Conservation (phyloP, 2,888 invertebrate species). For the Acrobasis suavella region DNA sequence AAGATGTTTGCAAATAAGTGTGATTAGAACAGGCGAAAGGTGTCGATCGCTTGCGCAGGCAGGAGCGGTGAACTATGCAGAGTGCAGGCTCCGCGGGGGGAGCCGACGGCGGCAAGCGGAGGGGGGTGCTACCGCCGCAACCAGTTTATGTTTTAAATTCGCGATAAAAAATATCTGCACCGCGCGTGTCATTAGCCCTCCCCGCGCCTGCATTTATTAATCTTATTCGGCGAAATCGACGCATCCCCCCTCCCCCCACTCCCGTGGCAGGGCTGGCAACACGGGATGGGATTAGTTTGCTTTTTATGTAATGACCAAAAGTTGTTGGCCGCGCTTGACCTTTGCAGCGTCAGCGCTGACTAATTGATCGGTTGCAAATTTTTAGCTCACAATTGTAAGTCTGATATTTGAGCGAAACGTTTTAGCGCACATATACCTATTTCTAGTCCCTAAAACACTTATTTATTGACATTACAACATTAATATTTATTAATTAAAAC, state of each 20-base stretch:
- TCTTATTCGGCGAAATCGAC: conserved; percentile 78
- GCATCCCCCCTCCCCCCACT: conserved; percentile 56
- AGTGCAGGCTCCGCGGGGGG: conserved; percentile 37
- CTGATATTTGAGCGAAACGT: too few relatives aligned
- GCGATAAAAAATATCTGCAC: conserved; percentile 77
- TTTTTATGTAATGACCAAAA: conserved; percentile 20
- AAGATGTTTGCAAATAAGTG: conserved; percentile 31
- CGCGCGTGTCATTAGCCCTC: conserved; percentile 76
- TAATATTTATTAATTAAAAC: too few relatives aligned
- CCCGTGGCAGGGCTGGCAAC: conserved; percentile 21
- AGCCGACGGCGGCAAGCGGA: conserved; percentile 30
- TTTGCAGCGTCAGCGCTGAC: conserved; percentile 14
- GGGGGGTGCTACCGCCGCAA: conserved; percentile 35
- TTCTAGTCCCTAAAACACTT: too few relatives aligned
- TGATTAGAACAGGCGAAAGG: conserved; percentile 48
- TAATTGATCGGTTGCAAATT: conserved; percentile 14
- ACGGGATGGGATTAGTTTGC: conserved; percentile 8
- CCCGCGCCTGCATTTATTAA: conserved; percentile 73
- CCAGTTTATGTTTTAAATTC: conserved; percentile 73
- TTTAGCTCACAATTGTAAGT: not conserved
- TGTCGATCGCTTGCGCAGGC: conserved; percentile 43
- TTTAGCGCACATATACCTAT: too few relatives aligned
- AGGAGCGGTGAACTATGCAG: conserved; percentile 56
- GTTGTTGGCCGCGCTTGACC: conserved; percentile 20
- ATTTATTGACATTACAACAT: too few relatives aligned